Evolutionary conservation across 2,113 vertebrate species (phyloP).

Genomic region (Psittacula cyanocephala): DNA sequence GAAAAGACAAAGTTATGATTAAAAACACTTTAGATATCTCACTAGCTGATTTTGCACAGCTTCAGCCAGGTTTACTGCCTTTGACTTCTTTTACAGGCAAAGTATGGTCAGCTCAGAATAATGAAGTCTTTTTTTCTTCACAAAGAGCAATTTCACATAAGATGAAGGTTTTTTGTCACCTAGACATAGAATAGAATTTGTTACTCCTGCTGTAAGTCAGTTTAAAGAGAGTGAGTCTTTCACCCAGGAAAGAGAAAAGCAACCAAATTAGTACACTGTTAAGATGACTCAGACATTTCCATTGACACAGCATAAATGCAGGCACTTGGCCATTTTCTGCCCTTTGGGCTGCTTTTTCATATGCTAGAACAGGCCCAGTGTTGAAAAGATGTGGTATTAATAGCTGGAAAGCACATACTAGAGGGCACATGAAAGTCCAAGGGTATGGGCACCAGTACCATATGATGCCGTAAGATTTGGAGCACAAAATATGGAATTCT

Average conservation of each 20-base stretch:
- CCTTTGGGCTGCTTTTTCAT: not conserved
- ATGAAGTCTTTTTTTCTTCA: not conserved
- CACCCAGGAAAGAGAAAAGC: not conserved
- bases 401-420: not conserved
- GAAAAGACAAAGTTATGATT: not conserved
- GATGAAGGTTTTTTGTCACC: not conserved
- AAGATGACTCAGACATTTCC: not conserved
- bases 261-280: not conserved
- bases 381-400: not conserved
- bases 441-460: not conserved
- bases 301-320: not conserved
- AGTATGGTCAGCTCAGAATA: not conserved
- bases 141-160: not conserved
- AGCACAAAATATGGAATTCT: not conserved
- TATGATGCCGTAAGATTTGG: not conserved
- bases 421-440: not conserved
- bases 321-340: not conserved
- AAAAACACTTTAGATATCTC: not conserved
- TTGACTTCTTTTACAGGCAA: not conserved
- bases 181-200: not conserved
- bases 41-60: not conserved
- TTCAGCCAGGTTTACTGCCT: not conserved
- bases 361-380: not conserved
- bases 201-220: not conserved
- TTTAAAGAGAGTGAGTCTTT: not conserved